A percentile compares a stretch with the other conserved stretches of the same genome.
Evolutionary conservation across 2,113 vertebrate species (phyloP).

Genomic region (Megaceryle maxima): DNA sequence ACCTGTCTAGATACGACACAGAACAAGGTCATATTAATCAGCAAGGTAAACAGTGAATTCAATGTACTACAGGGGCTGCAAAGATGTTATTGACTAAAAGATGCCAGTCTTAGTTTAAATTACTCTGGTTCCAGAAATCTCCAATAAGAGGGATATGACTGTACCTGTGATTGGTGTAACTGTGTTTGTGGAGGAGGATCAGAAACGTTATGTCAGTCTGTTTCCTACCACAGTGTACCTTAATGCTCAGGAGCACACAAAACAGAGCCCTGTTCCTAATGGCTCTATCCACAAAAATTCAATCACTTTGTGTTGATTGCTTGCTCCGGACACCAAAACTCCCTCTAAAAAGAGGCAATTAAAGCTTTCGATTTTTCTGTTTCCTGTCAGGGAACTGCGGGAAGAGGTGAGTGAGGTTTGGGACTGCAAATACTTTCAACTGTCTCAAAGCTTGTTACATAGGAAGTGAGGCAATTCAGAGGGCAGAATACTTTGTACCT

Average conservation of each 20-base stretch:
- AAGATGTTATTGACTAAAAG: neutral
- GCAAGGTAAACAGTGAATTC: neutral
- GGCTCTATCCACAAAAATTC: neutral
- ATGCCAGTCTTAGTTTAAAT: neutral
- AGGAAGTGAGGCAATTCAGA: conserved; percentile 23
- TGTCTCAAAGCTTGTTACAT: neutral
- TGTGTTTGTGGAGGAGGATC: neutral
- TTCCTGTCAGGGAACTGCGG: neutral
- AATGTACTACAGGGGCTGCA: rapidly evolving
- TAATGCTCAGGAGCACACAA: rapidly evolving
- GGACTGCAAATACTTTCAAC: neutral
- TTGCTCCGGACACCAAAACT: neutral
- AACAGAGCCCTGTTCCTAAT: neutral
- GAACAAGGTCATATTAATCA: neutral
- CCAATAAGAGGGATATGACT: neutral
- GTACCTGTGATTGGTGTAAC: neutral
- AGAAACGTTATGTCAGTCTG: neutral
- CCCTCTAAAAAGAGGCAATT: conserved; percentile 1
- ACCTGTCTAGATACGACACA: neutral
- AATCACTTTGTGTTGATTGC: neutral
- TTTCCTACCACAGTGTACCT: neutral
- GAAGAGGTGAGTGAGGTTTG: neutral
- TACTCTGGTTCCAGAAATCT: neutral
- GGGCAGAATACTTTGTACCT: conserved; percentile 39
- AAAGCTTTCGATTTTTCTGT: conserved; percentile 11